Base-by-base conservation (phyloP, 2,797 vertebrate species). In the Austrolebias charrua region DNA sequence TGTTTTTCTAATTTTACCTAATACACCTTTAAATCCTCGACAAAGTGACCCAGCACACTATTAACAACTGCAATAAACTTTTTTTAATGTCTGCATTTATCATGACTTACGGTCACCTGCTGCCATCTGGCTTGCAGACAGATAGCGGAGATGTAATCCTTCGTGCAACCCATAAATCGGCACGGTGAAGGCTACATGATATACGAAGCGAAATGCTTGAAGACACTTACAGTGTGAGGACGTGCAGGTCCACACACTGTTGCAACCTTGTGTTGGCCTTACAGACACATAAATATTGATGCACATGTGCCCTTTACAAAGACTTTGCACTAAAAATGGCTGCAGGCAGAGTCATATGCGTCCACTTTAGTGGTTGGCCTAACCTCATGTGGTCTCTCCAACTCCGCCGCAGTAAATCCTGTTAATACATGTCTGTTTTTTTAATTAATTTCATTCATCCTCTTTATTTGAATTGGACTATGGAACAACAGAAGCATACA, bases 1-100 rank as follows among this genome's bases (percentile, higher is more conserved):
- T 95, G 93, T 90, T 96, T 96, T 95, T 90, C 81, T 92, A 88
- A 94, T 94, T 95, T 94, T 93, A 93, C 93, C 95, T 95, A 95
- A 95, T 95, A 93, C 94, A 93, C 91, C 91, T 94, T 95, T 92
- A 95, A 93, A 94, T 93, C 90, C 89, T 89, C 68, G 55, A 14
- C 80, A 62, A 85, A 86, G 86, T 89, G 89, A 87, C 44, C 64
- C 56, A 90, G 88, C 85, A 82, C 56, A 52, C 85, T 86, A 92
- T 92, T 93, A 94, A 93, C 88, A 90, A 93, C 92, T 80, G 60
- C 89, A 93, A 94, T 92, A 91, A 94, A 94, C 89, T 90, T 91
- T 92, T 43, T 65, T 38, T 66, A 91, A 90, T 87, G 69, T 63
- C 69, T 63, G 70, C 55, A 81, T 92, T 93, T 86, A 89, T 92